A percentile compares a stretch with the other conserved stretches of the same genome.
Evolutionary conservation across 2,113 vertebrate genomes (phyloP).

Genomic region (Thalassarche chlororhynchos): DNA sequence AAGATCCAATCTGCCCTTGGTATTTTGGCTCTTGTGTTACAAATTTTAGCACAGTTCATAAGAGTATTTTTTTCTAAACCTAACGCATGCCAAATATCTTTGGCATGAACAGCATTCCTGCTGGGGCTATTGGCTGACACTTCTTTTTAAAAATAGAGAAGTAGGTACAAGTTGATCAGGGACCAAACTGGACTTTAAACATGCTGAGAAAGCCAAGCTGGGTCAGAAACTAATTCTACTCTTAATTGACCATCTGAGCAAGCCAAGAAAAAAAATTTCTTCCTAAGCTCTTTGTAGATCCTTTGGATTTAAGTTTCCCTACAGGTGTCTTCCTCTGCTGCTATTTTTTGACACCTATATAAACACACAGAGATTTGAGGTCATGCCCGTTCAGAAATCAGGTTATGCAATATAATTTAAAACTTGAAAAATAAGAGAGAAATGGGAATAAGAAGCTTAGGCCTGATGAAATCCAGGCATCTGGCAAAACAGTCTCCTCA

Average conservation of each 20-base stretch:
- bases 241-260: not conserved
- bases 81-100: not conserved
- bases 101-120: not conserved
- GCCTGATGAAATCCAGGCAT: slow-evolving; percentile 13
- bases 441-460: slow-evolving; percentile 11
- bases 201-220: not conserved
- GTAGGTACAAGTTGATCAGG: not conserved
- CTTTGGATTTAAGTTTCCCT: not conserved
- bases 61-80: not conserved
- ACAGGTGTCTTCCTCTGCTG: not conserved
- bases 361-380: not conserved
- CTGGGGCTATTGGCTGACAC: not conserved
- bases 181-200: not conserved
- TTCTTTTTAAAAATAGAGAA: slow-evolving; percentile 47
- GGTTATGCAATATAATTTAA: not conserved
- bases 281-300: not conserved
- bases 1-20: not conserved
- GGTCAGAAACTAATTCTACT: not conserved
- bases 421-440: slow-evolving; percentile 1
- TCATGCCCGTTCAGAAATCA: not conserved
- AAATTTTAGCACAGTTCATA: not conserved
- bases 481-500: not conserved
- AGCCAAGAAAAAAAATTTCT: not conserved
- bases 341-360: not conserved
- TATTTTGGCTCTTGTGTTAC: not conserved